Base-by-base conservation (phyloP, 2,797 vertebrate genomes). In the Macropodus opercularis region DNA sequence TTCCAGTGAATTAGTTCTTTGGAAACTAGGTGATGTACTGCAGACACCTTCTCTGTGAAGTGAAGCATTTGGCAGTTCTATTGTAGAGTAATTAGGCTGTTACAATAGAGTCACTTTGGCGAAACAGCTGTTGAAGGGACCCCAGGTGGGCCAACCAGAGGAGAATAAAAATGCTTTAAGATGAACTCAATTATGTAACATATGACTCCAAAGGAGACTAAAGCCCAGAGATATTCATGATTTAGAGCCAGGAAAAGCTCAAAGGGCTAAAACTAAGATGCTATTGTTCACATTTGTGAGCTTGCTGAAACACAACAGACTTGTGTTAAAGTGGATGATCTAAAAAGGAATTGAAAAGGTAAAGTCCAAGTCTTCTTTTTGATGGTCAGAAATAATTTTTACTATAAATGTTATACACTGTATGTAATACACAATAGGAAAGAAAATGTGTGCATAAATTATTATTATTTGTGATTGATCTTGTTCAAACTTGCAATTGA, bases 21-120 rank as follows among this genome's bases (percentile, higher is more conserved):
- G 50, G 52, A 38, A 46, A 61, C 46, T 63, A 53, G 41, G 68
- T 85, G 85, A 87, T 79, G 61, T 80, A 87, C 87, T 29, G 67
- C 19, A 73, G 75, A 85, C 84, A 84, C 80, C 81, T 85, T 85
- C 32, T 0, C 46, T 55, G 77, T 77, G 80, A 77, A 83, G 70
- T 71, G 66, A 66, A 76, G 75, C 77, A 55, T 80, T 86, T 56
- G 51, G 54, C 55, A 5, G 48, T 71, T 72, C 74, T 68, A 77
- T 77, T 80, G 66, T 72, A 69, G 77, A 71, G 60, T 65, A 80
- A 85, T 89, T 87, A 85, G 69, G 67, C 32, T 8, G 21, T 38
- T 69, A 66, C 72, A 76, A 70, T 61, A 56, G 59, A 71, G 76
- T 63, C 40, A 51, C 51, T 86, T 61, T 77, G 73, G 70, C 62